These are phyloP conservation scores for Excalfactoria chinensis DNA, from an alignment of 2,113 vertebrate species.

Conservation along the genomic window DNA sequence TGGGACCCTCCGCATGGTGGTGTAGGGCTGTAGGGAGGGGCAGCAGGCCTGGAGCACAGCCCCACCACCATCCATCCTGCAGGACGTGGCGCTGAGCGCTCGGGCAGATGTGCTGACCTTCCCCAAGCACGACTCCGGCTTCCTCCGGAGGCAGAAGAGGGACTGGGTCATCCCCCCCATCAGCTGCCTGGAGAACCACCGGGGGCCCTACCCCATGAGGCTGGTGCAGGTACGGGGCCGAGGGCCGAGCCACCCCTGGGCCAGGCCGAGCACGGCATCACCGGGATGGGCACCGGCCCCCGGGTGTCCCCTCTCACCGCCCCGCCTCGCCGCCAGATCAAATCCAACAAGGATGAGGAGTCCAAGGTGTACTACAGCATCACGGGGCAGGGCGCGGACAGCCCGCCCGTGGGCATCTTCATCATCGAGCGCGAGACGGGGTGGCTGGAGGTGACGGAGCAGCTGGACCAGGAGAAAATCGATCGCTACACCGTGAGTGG, in stretches of 20 bases:
- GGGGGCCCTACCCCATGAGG: conserved; percentile 75
- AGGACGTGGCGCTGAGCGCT: background rate
- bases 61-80: background rate
- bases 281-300: background rate
- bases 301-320: background rate
- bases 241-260: too few species aligned
- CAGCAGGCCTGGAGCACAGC: background rate
- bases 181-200: conserved; percentile 73
- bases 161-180: conserved; percentile 83
- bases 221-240: conserved; percentile 72
- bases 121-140: background rate
- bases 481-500: conserved; percentile 70
- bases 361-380: conserved; percentile 78
- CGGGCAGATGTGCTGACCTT: background rate
- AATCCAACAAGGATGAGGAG: conserved; percentile 76
- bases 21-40: background rate
- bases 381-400: conserved; percentile 77
- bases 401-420: conserved; percentile 73
- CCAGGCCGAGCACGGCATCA: too few species aligned
- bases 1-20: background rate
- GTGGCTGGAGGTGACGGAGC: conserved; percentile 72
- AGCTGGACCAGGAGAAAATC: conserved; percentile 78
- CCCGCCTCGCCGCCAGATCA: conserved; percentile 62
- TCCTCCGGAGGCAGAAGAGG: conserved; percentile 72
- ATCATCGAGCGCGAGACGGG: conserved; percentile 73